Base-by-base conservation (phyloP, 2,797 vertebrate species). In the Vireo griseus region DNA sequence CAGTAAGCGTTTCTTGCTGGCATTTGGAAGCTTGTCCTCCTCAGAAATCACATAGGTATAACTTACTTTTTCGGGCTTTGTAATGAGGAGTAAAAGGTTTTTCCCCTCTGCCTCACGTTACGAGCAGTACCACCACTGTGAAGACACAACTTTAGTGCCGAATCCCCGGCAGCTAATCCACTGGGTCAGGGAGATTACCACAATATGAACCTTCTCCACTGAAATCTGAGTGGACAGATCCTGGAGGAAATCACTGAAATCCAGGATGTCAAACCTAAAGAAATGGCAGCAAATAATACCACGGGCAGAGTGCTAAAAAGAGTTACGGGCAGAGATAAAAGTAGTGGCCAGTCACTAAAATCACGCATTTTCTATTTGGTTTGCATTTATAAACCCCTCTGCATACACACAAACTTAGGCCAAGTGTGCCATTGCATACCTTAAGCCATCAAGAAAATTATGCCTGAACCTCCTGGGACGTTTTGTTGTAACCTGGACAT, bases 201-300 rank as follows among this genome's bases (percentile, higher is more conserved):
- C 0, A 3, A 26, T 9, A 45, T 6, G 42, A 11, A 19, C 13
- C 4, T 18, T 20, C 16, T 42, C 14, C 42, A 31, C 15, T 0
- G 1, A 79, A 68, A 48, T 37, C n/a, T 0, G 0, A 61, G 35
- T 12, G 39, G 13, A 29, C 15, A 19, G 29, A 37, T 40, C 14
- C 39, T 14, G 22, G 35, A 59, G 3, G 8, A 10, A 48, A 57
- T 25, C 35, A 5, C 62, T 42, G 31, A 35, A 48, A 58, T 31
- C 25, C 42, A n/a, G 24, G 20, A 44, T 2, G 1, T 3, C 0
- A 0, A n/a, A n/a, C 61, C 26, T n/a, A 35, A 44, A 44, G 35
- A 85, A 40, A 33, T 1, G 24, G 28, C 57, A 67, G 28, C 68
- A 74, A 63, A 16, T 15, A 48, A 63, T 28, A 29, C 10, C 0